These are phyloP conservation scores for Seriola rivoliana DNA, from an alignment of 2,113 vertebrate genomes.

Conservation along the genomic window DNA sequence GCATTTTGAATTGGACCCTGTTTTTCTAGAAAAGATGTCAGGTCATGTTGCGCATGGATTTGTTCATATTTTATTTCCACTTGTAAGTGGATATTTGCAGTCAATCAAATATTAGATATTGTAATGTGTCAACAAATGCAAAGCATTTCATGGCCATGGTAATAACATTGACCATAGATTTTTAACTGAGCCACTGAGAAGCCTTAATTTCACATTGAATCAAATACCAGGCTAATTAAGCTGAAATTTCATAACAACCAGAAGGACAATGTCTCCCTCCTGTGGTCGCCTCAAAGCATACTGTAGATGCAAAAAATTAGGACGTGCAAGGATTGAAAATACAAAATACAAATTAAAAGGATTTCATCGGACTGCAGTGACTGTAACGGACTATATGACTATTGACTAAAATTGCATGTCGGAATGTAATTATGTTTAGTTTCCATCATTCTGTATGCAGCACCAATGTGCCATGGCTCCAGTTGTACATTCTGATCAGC, in stretches of 20 bases:
- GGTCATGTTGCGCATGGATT: background rate
- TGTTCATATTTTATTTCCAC: background rate
- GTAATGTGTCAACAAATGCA: background rate
- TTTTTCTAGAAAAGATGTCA: background rate
- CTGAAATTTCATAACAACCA: constrained; percentile 2
- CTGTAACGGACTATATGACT: background rate
- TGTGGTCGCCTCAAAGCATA: constrained; percentile 31
- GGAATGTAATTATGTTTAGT: background rate
- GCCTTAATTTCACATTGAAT: background rate
- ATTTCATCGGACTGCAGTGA: background rate
- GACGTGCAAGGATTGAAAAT: no score
- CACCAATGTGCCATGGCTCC: background rate
- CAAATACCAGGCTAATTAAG: background rate
- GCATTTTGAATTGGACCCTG: background rate
- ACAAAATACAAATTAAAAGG: no score
- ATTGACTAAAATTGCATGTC: background rate
- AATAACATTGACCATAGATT: background rate
- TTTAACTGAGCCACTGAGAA: background rate
- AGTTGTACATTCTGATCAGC: background rate
- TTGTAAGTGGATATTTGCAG: background rate
- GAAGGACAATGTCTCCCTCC: constrained; percentile 60
- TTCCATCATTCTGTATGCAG: background rate
- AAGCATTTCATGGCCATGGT: background rate
- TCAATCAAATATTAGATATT: background rate
- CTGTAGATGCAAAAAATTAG: background rate